Conservation (phyloP, 1,140 invertebrate species). For the Ceratina australensis region DNA sequence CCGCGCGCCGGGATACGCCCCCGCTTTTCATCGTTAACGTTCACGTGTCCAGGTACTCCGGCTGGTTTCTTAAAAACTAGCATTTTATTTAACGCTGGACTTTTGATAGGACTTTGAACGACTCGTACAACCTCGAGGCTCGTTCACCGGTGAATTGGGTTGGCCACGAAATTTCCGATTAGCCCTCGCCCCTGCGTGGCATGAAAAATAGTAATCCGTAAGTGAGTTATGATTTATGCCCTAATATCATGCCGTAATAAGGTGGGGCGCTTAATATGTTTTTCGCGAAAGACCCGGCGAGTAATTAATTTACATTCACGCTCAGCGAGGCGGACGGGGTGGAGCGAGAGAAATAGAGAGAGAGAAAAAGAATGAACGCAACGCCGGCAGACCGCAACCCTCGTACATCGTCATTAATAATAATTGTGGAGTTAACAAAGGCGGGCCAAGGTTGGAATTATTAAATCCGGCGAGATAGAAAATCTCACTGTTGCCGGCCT, state of each 20-base stretch:
- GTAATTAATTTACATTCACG: conserved; percentile 75
- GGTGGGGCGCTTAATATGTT: conserved; percentile 68
- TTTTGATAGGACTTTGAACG: too few species aligned
- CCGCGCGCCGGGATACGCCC: background rate
- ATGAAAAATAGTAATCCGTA: conserved; percentile 56
- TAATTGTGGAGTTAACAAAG: conserved; percentile 70
- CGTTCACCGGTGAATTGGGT: background rate
- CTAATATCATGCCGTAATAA: conserved; percentile 71
- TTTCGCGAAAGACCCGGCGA: conserved; percentile 63
- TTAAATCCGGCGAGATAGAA: conserved; percentile 69
- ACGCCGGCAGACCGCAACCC: conserved; percentile 51
- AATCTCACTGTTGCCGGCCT: conserved; percentile 46
- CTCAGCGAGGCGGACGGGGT: conserved; percentile 36
- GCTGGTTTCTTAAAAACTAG: background rate
- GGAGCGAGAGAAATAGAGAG: conserved; percentile 29
- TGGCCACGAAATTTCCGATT: conserved; percentile 25
- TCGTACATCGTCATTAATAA: conserved; percentile 69
- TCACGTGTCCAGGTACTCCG: too few species aligned
- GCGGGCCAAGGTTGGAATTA: conserved; percentile 58
- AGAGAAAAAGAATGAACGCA: conserved; percentile 25
- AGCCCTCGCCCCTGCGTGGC: background rate
- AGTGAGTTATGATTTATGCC: conserved; percentile 72
- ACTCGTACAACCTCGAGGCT: background rate
- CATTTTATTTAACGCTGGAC: too few species aligned
- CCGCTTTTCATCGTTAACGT: background rate